Conservation (phyloP, 1,140 invertebrate species). For the Brachionus paranguensis region DNA sequence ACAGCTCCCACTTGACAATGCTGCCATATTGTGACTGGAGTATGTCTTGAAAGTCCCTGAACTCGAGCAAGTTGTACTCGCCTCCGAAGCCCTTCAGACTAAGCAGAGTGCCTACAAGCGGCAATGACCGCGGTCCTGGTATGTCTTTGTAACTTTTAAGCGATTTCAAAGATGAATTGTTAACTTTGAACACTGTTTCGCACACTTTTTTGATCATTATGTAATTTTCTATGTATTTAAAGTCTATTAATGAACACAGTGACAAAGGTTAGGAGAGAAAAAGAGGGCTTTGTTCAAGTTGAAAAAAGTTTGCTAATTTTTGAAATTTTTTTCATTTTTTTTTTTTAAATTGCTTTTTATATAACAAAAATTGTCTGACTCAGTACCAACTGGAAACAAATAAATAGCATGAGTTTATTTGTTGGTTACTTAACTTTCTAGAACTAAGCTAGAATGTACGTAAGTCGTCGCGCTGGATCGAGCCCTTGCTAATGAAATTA, state of each 20-base stretch:
- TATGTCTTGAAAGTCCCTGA: conserved; percentile 19
- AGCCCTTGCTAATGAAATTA: not conserved
- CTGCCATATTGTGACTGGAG: conserved; percentile 5
- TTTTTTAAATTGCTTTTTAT: not conserved
- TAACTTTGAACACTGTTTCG: not conserved
- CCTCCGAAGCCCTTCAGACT: conserved; percentile 16
- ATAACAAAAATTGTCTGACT: not conserved
- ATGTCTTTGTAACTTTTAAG: not conserved
- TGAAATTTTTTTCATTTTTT: not conserved
- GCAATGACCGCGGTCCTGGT: not conserved
- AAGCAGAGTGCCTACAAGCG: not conserved
- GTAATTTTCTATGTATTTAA: not conserved
- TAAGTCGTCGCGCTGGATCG: not conserved
- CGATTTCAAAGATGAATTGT: not conserved
- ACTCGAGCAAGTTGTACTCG: conserved; percentile 20
- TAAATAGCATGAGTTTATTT: not conserved
- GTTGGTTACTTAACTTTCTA: conserved; percentile 2
- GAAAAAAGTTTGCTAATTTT: not conserved
- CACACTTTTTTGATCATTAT: not conserved
- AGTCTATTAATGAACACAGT: not conserved
- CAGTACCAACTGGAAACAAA: conserved; percentile 1
- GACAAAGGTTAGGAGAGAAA: not conserved
- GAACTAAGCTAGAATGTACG: conserved; percentile 14
- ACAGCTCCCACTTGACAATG: conserved; percentile 37
- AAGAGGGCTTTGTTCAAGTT: not conserved